A percentile compares a stretch with the other conserved stretches of the same genome.
Conservation (phyloP, 2,888 invertebrate species). For the Dascillus cervinus region DNA sequence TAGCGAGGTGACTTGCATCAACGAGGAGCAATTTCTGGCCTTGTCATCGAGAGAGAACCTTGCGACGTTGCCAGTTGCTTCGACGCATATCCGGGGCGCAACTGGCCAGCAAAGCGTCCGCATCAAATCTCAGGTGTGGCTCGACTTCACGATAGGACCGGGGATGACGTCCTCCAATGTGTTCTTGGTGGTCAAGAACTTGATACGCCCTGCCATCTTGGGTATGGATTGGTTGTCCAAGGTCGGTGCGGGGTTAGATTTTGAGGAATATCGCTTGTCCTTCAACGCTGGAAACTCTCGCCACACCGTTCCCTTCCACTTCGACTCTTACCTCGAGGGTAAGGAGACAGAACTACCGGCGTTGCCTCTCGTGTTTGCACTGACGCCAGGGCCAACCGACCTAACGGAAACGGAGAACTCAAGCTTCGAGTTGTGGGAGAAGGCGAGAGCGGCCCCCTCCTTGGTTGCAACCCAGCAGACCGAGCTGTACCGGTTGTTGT, state of each 20-base stretch:
- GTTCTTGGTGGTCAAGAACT: constrained; percentile 15
- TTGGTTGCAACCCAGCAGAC: background rate
- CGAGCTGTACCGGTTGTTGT: background rate
- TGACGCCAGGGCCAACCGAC: background rate
- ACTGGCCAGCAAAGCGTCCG: constrained; percentile 13
- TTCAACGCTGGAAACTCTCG: background rate
- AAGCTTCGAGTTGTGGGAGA: background rate
- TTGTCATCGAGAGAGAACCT: constrained; percentile 1
- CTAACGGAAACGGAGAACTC: background rate
- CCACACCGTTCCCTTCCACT: too few relatives aligned
- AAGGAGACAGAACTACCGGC: too few relatives aligned
- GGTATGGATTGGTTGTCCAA: constrained; percentile 11
- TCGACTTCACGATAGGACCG: constrained; percentile 4
- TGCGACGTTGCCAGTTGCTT: constrained; percentile 14
- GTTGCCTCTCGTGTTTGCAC: too few relatives aligned
- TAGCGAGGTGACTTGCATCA: constrained; percentile 15
- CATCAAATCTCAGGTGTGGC: constrained; percentile 8
- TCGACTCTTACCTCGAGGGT: too few relatives aligned
- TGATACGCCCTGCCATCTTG: constrained; percentile 15
- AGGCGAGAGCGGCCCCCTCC: background rate
- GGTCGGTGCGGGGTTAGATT: constrained; percentile 9
- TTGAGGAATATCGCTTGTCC: too few relatives aligned
- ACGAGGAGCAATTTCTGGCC: constrained; percentile 9
- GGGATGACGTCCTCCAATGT: constrained; percentile 1
- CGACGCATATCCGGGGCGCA: constrained; percentile 11